Base-by-base conservation (phyloP, 2,113 vertebrate genomes). In the Phylloscopus trochilus region DNA sequence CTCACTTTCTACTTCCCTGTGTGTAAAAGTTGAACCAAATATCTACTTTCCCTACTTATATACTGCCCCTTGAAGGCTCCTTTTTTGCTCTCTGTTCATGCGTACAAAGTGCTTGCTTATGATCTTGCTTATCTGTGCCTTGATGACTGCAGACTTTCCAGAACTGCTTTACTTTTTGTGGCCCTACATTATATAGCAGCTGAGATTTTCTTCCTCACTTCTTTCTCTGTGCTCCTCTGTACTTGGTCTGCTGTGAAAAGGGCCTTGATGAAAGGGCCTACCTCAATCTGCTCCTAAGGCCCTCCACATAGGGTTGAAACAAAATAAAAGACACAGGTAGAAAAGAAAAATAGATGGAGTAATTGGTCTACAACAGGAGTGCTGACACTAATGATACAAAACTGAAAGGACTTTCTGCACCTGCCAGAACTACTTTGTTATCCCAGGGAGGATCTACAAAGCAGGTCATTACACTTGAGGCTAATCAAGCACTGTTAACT, bases 401-500 rank as follows among this genome's bases (percentile, higher is more conserved):
- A 52, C 27, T 1, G 1, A 75, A 72, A 82, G 33, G 26, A 43
- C 27, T 87, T 67, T 46, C 2, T 75, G 82, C 53, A 79, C 31
- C 74, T 85, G 41, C 66, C 74, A 90, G 82, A 31, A 56, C 27
- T 31, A 73, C 53, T 89, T 75, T 79, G 41, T 79, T 93, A 79
- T 85, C 44, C 41, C 44, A 58, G 70, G 74, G n/a, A 82, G 76
- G n/a, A 24, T 73, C 70, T 85, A 37, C 46, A 49, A 73, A 87
- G 37, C 7, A 1, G 49, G 74, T 76, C 66, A 85, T 49, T 53
- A 58, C 24, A 79, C 84, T 53, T 79, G 62, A 56, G 49, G 44
- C 43, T 96, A 83, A 85, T 93, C 77, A 76, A 85, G 39, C 41
- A 24, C 52, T 72, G n/a, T 64, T 82, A 70, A 10, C 16, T 82